Conservation (phyloP, 2,888 invertebrate species). For the Philereme vetulata region DNA sequence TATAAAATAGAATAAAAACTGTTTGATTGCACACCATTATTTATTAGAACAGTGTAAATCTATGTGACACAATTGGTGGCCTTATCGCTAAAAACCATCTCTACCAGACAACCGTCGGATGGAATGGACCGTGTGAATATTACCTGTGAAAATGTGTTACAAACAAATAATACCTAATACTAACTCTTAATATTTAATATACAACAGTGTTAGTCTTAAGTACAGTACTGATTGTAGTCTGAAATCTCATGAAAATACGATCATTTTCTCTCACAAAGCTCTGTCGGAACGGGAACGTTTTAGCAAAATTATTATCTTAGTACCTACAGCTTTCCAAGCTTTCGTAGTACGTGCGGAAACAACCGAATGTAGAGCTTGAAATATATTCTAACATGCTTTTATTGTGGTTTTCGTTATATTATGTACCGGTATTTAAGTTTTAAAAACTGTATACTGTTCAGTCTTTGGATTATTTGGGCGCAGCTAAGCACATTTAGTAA, state of each 20-base stretch:
- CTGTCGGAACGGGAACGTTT: slow-evolving; percentile 26
- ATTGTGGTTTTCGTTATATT: slow-evolving; percentile 22
- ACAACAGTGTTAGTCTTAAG: slow-evolving; percentile 3
- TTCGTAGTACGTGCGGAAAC: slow-evolving; percentile 27
- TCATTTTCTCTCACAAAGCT: slow-evolving; percentile 29
- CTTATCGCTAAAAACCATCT: too few species aligned
- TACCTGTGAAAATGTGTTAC: too few species aligned
- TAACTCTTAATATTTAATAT: background rate
- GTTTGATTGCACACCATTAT: too few species aligned
- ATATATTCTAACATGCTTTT: slow-evolving; percentile 25
- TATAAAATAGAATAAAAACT: too few species aligned
- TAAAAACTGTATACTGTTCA: background rate
- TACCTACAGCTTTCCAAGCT: slow-evolving; percentile 29
- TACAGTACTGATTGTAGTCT: slow-evolving; percentile 9
- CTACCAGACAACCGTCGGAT: too few species aligned
- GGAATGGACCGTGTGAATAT: too few species aligned
- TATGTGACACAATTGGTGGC: too few species aligned
- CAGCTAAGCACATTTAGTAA: too few species aligned
- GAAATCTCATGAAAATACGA: slow-evolving; percentile 32
- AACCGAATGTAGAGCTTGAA: slow-evolving; percentile 19
- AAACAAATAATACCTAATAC: too few species aligned
- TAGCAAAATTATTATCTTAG: slow-evolving; percentile 32
- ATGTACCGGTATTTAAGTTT: background rate
- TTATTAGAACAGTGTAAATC: too few species aligned
- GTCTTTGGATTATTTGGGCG: too few species aligned